Evolutionary conservation across 2,888 invertebrate genomes (phyloP).

Genomic region (Plusia festucae): DNA sequence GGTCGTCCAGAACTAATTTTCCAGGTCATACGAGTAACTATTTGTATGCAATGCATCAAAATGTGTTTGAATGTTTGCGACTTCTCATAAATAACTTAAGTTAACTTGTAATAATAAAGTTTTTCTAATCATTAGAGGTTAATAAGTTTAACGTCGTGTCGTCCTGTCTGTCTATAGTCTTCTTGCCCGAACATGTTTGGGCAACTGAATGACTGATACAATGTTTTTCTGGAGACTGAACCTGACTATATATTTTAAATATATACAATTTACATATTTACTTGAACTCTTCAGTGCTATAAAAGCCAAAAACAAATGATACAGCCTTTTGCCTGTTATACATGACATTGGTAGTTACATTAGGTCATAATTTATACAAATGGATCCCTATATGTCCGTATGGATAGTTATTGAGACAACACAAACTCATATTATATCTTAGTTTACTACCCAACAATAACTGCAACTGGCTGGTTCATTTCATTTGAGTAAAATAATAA

Average conservation of each 20-base stretch:
- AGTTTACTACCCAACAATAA: not conserved
- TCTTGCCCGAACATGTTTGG: conserved; percentile 83
- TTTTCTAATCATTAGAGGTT: conserved; percentile 61
- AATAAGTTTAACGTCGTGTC: conserved; percentile 42
- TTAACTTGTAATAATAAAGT: conserved; percentile 50
- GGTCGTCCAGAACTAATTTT: too few species aligned
- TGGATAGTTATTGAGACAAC: not conserved
- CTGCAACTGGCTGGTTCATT: conserved; percentile 21
- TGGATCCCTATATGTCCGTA: too few species aligned
- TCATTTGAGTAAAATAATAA: conserved; percentile 57
- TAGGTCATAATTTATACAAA: too few species aligned
- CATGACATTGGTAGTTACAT: not conserved
- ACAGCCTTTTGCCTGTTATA: conserved; percentile 22
- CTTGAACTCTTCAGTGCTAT: conserved; percentile 36
- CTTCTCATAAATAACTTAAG: conserved; percentile 57
- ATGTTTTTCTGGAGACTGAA: conserved; percentile 72
- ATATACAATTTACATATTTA: conserved; percentile 54
- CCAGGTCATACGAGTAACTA: too few species aligned
- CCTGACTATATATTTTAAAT: conserved; percentile 57
- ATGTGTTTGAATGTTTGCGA: conserved; percentile 48
- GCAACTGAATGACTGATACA: conserved; percentile 77
- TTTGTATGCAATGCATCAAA: conserved; percentile 22
- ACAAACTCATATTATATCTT: not conserved
- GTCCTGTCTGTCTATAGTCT: conserved; percentile 67
- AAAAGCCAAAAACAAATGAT: conserved; percentile 32